Conservation (phyloP, 2,113 vertebrate species). For the Aplodontia rufa region DNA sequence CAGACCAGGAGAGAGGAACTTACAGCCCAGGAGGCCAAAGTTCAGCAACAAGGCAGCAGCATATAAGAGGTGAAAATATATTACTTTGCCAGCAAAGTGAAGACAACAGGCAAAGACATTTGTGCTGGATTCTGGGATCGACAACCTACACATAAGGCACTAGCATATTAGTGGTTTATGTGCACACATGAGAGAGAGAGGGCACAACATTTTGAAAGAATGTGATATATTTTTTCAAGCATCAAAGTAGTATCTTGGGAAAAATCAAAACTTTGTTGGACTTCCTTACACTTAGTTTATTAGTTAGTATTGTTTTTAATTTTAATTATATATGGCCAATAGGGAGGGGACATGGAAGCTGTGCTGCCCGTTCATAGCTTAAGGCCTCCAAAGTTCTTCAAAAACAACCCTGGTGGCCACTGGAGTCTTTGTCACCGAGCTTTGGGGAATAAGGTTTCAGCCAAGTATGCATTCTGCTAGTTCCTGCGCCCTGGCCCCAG, state of each 20-base stretch:
- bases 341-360: background rate
- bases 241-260: conserved; percentile 59
- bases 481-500: background rate
- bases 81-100: background rate
- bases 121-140: background rate
- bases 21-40: background rate
- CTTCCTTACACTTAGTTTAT: conserved; percentile 60
- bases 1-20: background rate
- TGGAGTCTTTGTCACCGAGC: conserved; percentile 27
- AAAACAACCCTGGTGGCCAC: conserved; percentile 20
- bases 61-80: background rate
- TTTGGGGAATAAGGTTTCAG: background rate
- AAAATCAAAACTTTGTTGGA: conserved; percentile 61
- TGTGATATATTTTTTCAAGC: conserved; percentile 55
- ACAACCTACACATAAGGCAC: background rate
- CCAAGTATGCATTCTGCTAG: background rate
- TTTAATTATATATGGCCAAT: conserved; percentile 64
- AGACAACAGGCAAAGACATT: background rate
- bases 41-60: background rate
- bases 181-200: background rate
- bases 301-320: conserved; percentile 62
- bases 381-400: conserved; percentile 34
- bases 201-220: conserved; percentile 19
- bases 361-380: conserved; percentile 26
- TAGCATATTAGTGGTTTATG: background rate